Conservation (phyloP, 2,113 vertebrate genomes). For the Cololabis saira region DNA sequence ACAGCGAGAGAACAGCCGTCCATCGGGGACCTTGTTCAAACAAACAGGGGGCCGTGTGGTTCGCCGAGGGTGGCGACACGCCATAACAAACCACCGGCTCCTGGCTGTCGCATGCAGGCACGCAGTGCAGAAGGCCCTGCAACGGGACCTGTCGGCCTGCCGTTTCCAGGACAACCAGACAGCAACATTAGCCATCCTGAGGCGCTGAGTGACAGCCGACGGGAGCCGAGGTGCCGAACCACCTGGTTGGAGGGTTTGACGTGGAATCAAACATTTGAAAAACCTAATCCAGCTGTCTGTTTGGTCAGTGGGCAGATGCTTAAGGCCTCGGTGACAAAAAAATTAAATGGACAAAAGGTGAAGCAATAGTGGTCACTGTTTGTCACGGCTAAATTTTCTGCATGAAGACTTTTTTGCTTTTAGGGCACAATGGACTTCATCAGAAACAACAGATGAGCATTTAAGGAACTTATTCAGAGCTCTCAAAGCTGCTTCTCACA, state of each 20-base stretch:
- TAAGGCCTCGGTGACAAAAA: neutral
- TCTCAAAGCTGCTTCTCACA: too few relatives aligned
- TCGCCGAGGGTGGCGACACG: conserved; percentile 71
- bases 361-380: too few relatives aligned
- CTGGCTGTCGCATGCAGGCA: conserved; percentile 58
- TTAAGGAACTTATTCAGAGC: too few relatives aligned
- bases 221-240: conserved; percentile 46
- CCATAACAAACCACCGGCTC: conserved; percentile 78
- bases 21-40: conserved; percentile 73
- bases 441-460: too few relatives aligned
- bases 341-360: neutral
- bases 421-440: too few relatives aligned
- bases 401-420: too few relatives aligned
- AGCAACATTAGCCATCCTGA: conserved; percentile 54
- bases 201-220: conserved; percentile 66
- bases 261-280: conserved; percentile 27
- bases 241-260: conserved; percentile 55
- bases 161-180: conserved; percentile 68
- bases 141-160: conserved; percentile 32
- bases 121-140: conserved; percentile 36
- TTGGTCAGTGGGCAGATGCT: conserved; percentile 24
- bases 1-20: conserved; percentile 54
- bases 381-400: too few relatives aligned
- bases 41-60: conserved; percentile 76
- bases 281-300: neutral